A percentile compares a stretch with the other conserved stretches of the same genome.
Conservation (phyloP, 2,797 vertebrate genomes). For the Ibycter americanus region DNA sequence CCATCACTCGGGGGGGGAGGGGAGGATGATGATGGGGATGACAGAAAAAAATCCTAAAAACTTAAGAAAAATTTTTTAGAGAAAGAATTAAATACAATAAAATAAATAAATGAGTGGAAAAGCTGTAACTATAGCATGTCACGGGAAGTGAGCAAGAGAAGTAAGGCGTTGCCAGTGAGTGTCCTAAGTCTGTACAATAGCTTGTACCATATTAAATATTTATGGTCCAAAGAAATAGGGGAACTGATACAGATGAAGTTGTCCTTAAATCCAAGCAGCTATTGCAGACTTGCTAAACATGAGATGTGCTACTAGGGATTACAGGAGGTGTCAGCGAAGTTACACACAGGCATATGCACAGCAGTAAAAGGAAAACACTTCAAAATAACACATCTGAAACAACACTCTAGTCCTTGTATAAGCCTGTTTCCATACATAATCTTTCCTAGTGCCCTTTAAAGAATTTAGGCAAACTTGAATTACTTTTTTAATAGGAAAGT, state of each 20-base stretch:
- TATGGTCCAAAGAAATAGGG: not conserved
- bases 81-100: not conserved
- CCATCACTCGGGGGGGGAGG: accelerated
- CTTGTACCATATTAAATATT: not conserved
- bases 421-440: not conserved
- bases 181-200: not conserved
- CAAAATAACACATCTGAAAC: not conserved
- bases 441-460: not conserved
- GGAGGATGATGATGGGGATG: accelerated
- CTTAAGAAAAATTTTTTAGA: not conserved
- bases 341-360: not conserved
- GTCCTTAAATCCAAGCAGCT: not conserved
- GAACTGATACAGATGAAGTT: not conserved
- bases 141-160: not conserved
- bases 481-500: not conserved
- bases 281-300: not conserved
- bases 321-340: not conserved
- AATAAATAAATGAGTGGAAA: not conserved
- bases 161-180: not conserved
- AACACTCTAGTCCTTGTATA: not conserved
- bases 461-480: not conserved
- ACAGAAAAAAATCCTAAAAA: not conserved
- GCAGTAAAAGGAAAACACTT: not conserved
- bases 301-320: not conserved
- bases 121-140: not conserved